Conservation (phyloP, 2,113 vertebrate species). For the Entomyzon cyanotis region DNA sequence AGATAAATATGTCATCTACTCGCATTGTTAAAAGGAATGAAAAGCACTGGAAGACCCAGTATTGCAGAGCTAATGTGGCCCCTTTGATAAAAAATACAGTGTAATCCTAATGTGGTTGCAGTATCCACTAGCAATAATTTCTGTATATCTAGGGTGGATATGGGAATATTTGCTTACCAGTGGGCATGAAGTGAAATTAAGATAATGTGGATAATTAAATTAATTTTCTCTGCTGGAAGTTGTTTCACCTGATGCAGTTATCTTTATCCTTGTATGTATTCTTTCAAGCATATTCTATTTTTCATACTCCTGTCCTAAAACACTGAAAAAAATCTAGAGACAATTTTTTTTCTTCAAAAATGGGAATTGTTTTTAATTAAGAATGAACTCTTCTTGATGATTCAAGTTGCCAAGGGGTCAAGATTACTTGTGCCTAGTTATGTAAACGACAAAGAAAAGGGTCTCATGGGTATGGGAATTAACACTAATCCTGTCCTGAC, state of each 20-base stretch:
- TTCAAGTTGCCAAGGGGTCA: not conserved
- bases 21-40: rapidly evolving
- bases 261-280: not conserved
- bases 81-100: not conserved
- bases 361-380: not conserved
- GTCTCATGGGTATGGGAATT: not conserved
- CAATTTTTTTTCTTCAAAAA: not conserved
- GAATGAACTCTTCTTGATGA: not conserved
- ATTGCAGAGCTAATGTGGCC: not conserved
- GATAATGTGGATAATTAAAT: not conserved
- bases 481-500: slow-evolving; percentile 20
- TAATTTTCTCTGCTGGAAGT: not conserved
- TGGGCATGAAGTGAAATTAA: not conserved
- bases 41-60: not conserved
- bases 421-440: slow-evolving; percentile 40
- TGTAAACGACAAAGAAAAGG: not conserved
- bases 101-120: not conserved
- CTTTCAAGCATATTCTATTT: not conserved
- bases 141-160: not conserved
- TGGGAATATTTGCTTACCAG: not conserved
- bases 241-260: not conserved
- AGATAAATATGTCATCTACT: not conserved
- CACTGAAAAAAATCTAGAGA: not conserved
- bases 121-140: not conserved
- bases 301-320: not conserved